Base-by-base conservation (phyloP, 2,797 vertebrate species). In the Semotilus atromaculatus region DNA sequence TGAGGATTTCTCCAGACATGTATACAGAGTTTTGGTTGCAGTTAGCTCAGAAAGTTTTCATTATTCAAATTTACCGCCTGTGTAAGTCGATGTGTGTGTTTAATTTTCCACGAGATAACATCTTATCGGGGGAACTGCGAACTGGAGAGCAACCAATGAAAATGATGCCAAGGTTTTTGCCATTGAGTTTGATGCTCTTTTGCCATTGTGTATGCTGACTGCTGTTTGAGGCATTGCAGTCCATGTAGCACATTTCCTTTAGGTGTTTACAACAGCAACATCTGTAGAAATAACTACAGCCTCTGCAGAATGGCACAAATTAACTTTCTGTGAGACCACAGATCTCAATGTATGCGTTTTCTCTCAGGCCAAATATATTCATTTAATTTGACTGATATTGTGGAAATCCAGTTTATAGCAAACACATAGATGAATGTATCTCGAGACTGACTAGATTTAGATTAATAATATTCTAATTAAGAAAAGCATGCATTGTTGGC, bases 51-150 rank as follows among this genome's bases (percentile, higher is more conserved):
- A 66, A 70, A 8, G 9, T 83, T 86, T 86, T 38, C 18, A 72
- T 81, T 55, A 77, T 55, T 58, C 55, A 68, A 18, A 43, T 58
- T 53, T 72, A 80, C 34, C 77, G 31, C 45, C 16, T 70, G 18
- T 75, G 67, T 38, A 87, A 81, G 66, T 67, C 38, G 29, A 66
- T 60, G 58, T 89, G 74, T 74, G 83, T 66, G 40, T 51, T 74
- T 74, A 38, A 81, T 79, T 80, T 55, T 36, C 13, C 68, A 75
- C 70, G 23, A 84, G 70, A 71, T 58, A 67, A 40, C 11, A 45
- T 86, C 66, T 72, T 80, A 74, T 83, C 48, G n/a, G 58, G 10
- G 67, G 3, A 64, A 75, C 13, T 78, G n/a, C 3, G 21, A 71
- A 85, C n/a, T 82, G 14, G 9, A 75, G 43, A 75, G 45, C 21